These are phyloP conservation scores for Plumapathes pennacea DNA, from an alignment of 92 coral and sea anemone genomes.

Conservation along the genomic window DNA sequence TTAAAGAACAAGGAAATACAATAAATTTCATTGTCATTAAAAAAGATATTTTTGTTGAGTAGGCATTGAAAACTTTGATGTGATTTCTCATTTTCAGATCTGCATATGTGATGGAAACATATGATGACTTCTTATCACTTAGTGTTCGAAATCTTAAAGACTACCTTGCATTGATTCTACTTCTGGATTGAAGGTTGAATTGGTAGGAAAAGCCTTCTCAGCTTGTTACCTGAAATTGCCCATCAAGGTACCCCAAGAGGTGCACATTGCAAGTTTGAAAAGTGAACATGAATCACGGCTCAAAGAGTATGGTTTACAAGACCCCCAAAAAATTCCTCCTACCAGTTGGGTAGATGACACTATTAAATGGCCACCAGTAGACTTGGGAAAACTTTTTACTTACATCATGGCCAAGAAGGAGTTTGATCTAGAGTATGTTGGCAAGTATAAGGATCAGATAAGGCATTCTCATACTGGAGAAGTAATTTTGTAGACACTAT, in stretches of 20 bases:
- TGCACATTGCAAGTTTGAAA: conserved; percentile 20
- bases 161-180: conserved; percentile 19
- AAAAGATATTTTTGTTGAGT: too few relatives aligned
- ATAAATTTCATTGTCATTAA: too few relatives aligned
- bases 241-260: conserved; percentile 19
- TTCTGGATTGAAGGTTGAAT: conserved; percentile 17
- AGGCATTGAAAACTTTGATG: too few relatives aligned
- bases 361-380: conserved; percentile 25
- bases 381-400: conserved; percentile 14
- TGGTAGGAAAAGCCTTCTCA: conserved; percentile 21
- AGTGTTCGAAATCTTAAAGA: too few relatives aligned
- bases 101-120: too few relatives aligned
- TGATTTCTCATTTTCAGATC: too few relatives aligned
- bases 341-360: conserved; percentile 28
- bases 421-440: conserved; percentile 18
- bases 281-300: conserved; percentile 11
- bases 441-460: conserved; percentile 28
- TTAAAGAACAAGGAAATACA: too few relatives aligned
- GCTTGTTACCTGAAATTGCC: conserved; percentile 16
- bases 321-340: too few relatives aligned
- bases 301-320: too few relatives aligned
- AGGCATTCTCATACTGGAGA: conserved; percentile 8
- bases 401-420: conserved; percentile 6
- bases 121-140: too few relatives aligned
- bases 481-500: conserved; percentile 35